Base-by-base conservation (phyloP, 1,140 invertebrate genomes). In the Panagrolaimus sp. region DNA sequence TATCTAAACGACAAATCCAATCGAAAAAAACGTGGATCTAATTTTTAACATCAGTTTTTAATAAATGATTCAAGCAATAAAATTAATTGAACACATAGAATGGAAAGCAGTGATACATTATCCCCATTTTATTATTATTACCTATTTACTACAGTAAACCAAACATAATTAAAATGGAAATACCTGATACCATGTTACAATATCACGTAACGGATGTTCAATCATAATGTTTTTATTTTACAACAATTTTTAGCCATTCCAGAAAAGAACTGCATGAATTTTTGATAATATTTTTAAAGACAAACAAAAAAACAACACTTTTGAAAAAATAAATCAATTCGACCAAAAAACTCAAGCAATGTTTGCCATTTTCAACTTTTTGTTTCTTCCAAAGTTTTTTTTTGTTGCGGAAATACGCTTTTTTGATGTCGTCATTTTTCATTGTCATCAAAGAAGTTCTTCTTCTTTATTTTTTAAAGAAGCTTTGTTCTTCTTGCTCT, bases 101-200 rank as follows among this genome's bases (percentile, higher is more conserved):
- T 52, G n/a, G 26, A 52, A 52, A 7, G 48, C 48, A 4, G 48
- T n/a, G n/a, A n/a, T n/a, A n/a, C n/a, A n/a, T 52, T 52, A 52
- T 14, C 2, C 14, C 46, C 21, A 17, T 24, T 52, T 52, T 52
- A 52, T 24, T n/a, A 21, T n/a, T 21, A 52, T 46, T 46, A 9
- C 45, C 9, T 21, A 24, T 52, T 52, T 9, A 8, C 9, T 10
- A 46, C 45, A n/a, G 45, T n/a, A 46, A 52, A 52, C 17, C 17
- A 52, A 24, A 8, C 14, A 52, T 21, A 52, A 52, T 52, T 52
- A 58, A 58, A 58, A 58, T 26, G 14, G 17, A n/a, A 12, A 21
- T 26, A 58, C 52, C 52, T 58, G 52, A 58, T 58, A 58, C 52
- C 52, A 58, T 12, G 52, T 26, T 21, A 58, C 52, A 28, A 58